Conservation (phyloP, 2,113 vertebrate species). For the Malaclemys terrapin region DNA sequence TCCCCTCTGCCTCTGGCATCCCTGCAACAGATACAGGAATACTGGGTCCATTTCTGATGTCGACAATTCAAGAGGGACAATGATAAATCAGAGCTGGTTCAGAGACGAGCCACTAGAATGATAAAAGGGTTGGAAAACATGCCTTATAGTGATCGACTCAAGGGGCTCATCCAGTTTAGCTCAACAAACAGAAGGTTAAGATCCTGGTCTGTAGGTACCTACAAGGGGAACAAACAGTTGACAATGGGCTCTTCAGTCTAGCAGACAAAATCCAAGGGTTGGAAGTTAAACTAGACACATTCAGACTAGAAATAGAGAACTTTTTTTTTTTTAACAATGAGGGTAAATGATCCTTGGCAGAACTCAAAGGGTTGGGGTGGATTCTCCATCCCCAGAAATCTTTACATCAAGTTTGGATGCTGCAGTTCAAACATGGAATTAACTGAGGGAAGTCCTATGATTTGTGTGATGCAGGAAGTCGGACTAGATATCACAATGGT, state of each 20-base stretch:
- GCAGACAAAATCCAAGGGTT: neutral
- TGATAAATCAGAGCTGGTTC: neutral
- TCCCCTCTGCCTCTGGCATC: neutral
- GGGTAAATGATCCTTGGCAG: neutral
- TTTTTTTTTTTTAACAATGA: neutral
- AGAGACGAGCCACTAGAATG: neutral
- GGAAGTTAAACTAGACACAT: neutral
- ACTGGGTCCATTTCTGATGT: neutral
- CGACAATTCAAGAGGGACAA: accelerated
- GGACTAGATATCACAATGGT: conserved; percentile 62
- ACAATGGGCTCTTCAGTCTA: neutral
- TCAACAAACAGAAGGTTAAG: neutral
- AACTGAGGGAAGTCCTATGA: conserved; percentile 25
- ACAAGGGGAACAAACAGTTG: neutral
- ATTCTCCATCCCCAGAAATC: neutral
- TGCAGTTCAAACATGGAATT: conserved; percentile 37
- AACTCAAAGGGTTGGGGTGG: neutral
- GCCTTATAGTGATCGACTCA: neutral
- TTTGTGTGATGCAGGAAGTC: neutral
- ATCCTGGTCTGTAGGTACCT: neutral
- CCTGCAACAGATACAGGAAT: neutral
- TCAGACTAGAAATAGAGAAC: neutral
- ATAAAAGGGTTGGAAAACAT: neutral
- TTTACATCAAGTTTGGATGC: neutral
- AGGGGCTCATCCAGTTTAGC: conserved; percentile 5